Conservation (phyloP, 2,888 invertebrate genomes). For the Taphrorychus bicolor region DNA sequence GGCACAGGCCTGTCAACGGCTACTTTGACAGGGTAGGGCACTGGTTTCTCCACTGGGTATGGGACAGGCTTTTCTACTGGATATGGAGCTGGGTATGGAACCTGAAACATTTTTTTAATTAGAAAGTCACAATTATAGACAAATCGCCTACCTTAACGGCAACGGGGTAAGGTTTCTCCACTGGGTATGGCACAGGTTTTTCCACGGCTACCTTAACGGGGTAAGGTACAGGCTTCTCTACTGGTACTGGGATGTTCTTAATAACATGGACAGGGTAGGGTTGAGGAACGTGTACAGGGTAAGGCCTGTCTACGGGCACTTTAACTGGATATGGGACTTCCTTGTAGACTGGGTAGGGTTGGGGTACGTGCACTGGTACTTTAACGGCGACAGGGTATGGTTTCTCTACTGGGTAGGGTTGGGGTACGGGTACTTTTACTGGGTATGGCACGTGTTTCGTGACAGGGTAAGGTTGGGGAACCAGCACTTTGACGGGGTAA, state of each 20-base stretch:
- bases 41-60: conserved; percentile 68
- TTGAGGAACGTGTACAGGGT: conserved; percentile 73
- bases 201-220: conserved; percentile 68
- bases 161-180: conserved; percentile 70
- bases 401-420: conserved; percentile 81
- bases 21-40: conserved; percentile 65
- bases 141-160: conserved; percentile 63
- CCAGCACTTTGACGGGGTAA: conserved; percentile 79
- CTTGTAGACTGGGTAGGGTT: conserved; percentile 74
- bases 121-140: not conserved
- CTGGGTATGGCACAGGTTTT: conserved; percentile 66
- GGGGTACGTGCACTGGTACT: conserved; percentile 78
- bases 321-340: conserved; percentile 76
- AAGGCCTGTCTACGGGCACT: conserved; percentile 73
- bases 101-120: conserved; percentile 14
- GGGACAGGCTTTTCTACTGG: conserved; percentile 71
- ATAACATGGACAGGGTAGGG: conserved; percentile 73
- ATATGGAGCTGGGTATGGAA: conserved; percentile 73
- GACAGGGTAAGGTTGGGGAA: conserved; percentile 82
- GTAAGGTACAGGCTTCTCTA: conserved; percentile 72
- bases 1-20: conserved; percentile 62
- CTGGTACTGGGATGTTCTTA: conserved; percentile 73
- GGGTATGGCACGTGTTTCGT: conserved; percentile 78
- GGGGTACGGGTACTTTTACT: conserved; percentile 77
- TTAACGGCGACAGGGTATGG: conserved; percentile 77